Base-by-base conservation (phyloP, 37 sponge, comb jelly and placozoan genomes). In the Ianthella basta region DNA sequence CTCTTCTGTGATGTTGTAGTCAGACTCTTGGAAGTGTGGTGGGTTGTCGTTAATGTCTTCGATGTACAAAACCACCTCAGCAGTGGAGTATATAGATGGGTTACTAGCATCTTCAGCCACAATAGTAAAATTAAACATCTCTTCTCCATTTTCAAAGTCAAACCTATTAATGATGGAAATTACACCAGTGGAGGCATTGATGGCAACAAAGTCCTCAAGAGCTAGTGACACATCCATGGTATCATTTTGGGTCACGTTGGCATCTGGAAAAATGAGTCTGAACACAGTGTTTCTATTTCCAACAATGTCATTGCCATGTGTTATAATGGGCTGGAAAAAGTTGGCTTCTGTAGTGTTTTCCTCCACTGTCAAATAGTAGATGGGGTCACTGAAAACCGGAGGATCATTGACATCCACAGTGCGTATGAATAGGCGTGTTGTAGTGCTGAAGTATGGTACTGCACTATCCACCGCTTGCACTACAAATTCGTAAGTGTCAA, bases 11-110 rank as follows among this genome's bases (percentile, higher is more conserved):
- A 69, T 27, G 40, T 33, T 32, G 54, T 69, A 55, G 0, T 35
- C 23, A 12, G 72, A 34, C 8, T 80, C 32, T 5, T 73, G 35
- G 30, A 83, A 83, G 54, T 67, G 19, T 30, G 72, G 73, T 73
- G 60, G 60, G 30, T 83, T 83, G 72, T 83, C 84, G 12, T 83
- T 83, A 1, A 72, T 27, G 69, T 83, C 72, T 4, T 19, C 37
- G 27, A 83, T 72, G 53, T 16, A 73, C 55, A 83, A 40, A 14
- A 69, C 3, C 0, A 72, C 72, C 38, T 34, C 30, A 40, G 84
- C 72, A 27, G 72, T 83, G 39, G 30, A 36, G 32, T 4, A 67
- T 32, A 65, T 65, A 2, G 32, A 8, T 38, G 84, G 84, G 16
- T 60, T 24, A 33, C 2, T n/a, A 23, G 65, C 36, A 55, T 83